Percentiles rank a stretch among this genome's conserved stretches.
phyloP scores from a whole-genome alignment of 1,140 invertebrate genomes.

The Saccostrea cuccullata region DNA sequence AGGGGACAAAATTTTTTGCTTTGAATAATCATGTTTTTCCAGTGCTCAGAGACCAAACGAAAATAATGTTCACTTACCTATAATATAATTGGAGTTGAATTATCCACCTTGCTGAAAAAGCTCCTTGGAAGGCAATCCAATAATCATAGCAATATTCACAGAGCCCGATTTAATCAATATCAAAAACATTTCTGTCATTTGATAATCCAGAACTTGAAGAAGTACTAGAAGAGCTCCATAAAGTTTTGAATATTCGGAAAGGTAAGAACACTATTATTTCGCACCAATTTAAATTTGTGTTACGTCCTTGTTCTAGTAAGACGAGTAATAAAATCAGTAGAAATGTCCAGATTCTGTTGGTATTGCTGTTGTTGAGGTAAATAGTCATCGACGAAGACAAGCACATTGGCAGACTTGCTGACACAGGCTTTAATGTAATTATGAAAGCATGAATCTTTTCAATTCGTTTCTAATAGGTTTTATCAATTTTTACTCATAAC shows the following conservation, averaged over 20 bases:
- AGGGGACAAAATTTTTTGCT: too few relatives aligned
- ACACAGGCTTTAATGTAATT: conserved; percentile 21
- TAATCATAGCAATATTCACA: background rate
- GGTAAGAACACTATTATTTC: background rate
- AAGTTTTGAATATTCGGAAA: background rate
- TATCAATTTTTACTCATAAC: too few relatives aligned
- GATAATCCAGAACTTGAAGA: background rate
- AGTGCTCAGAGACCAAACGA: background rate
- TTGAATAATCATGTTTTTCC: too few relatives aligned
- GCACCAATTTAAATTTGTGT: background rate
- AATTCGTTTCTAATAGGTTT: too few relatives aligned
- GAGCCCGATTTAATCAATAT: background rate
- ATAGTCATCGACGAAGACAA: background rate
- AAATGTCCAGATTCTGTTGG: background rate
- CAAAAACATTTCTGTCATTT: background rate
- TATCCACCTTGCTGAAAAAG: background rate
- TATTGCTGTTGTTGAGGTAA: background rate
- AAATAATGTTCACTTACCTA: background rate
- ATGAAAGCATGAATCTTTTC: too few relatives aligned
- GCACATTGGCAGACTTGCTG: background rate
- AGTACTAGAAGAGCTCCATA: background rate
- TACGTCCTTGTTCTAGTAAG: background rate
- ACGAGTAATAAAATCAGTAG: background rate
- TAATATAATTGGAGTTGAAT: background rate
- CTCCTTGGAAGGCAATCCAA: background rate